phyloP scores from a whole-genome alignment of 2,113 vertebrate genomes.

The Lophochroa leadbeateri region DNA sequence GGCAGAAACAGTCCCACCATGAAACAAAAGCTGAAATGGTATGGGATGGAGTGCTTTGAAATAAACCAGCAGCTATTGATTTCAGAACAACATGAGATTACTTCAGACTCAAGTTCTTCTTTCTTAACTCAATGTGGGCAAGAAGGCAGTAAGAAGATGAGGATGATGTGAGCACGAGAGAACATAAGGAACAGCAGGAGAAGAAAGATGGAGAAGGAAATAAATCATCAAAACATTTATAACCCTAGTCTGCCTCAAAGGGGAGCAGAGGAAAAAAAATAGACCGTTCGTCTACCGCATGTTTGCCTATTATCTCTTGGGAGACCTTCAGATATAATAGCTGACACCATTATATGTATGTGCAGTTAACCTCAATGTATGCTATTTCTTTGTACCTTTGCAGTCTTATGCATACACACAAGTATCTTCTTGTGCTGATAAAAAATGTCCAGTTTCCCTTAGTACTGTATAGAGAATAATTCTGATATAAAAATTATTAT shows the following conservation, averaged over 20 bases:
- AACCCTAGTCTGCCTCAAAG: not conserved
- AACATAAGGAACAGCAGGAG: not conserved
- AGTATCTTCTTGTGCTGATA: not conserved
- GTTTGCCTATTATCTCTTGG: slow-evolving; percentile 47
- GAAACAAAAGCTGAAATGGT: not conserved
- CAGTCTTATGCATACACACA: not conserved
- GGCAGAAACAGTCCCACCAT: not conserved
- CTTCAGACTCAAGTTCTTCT: not conserved
- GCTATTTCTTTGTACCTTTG: not conserved
- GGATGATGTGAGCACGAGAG: rapidly evolving
- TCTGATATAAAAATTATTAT: not conserved
- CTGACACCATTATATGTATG: slow-evolving; percentile 19
- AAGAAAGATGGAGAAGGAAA: not conserved
- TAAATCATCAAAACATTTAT: slow-evolving; percentile 55
- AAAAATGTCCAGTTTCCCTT: not conserved
- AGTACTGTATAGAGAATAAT: not conserved
- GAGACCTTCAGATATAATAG: slow-evolving; percentile 20
- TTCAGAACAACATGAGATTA: not conserved
- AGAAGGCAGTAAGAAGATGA: not conserved
- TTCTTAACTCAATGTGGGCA: not conserved
- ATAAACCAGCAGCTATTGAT: not conserved
- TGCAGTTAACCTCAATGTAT: slow-evolving; percentile 22
- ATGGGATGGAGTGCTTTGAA: not conserved
- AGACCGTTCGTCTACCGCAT: not conserved
- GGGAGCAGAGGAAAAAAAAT: not conserved